Conservation (phyloP, 2,113 vertebrate species). For the Pseudopodoces humilis region DNA sequence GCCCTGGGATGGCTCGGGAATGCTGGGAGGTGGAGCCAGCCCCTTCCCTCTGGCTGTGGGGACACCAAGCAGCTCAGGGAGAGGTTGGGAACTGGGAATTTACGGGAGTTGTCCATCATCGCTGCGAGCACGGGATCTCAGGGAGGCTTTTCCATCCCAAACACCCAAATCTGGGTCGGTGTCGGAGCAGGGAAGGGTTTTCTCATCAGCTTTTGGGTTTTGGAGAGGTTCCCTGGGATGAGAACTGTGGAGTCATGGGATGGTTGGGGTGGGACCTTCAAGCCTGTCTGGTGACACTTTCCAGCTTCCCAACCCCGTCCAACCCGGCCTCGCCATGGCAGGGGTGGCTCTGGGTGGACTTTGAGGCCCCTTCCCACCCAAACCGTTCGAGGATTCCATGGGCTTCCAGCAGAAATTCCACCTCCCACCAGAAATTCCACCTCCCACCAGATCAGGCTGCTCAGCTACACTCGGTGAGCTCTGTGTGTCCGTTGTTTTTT, state of each 20-base stretch:
- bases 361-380: background rate
- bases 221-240: background rate
- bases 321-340: background rate
- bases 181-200: background rate
- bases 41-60: background rate
- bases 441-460: background rate
- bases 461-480: accelerated
- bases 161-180: accelerated
- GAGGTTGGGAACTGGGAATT: background rate
- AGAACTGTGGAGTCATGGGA: background rate
- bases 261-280: too few species aligned
- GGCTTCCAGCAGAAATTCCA: background rate
- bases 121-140: accelerated
- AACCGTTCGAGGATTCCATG: accelerated
- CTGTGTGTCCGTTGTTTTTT: background rate
- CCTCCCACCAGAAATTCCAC: background rate
- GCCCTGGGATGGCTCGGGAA: background rate
- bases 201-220: too few species aligned
- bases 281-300: background rate
- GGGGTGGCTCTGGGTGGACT: background rate
- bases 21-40: background rate
- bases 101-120: accelerated
- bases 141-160: background rate
- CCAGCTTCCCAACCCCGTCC: background rate
- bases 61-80: too few species aligned